Conservation (phyloP, 1,140 invertebrate genomes). For the Diploscapter pachys region DNA sequence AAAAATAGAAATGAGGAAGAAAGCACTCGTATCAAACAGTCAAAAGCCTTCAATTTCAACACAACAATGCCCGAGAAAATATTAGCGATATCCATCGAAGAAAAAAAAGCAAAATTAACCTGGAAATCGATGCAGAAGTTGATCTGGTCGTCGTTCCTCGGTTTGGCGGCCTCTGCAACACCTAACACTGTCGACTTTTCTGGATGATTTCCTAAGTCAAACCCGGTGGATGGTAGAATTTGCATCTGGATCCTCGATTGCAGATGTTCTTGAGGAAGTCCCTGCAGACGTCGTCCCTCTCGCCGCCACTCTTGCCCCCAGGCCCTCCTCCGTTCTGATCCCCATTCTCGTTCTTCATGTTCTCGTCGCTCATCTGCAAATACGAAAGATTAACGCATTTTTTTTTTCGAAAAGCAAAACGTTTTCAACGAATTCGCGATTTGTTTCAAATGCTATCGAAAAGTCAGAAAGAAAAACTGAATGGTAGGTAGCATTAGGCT, state of each 20-base stretch:
- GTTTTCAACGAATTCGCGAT: no score
- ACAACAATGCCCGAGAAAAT: background rate
- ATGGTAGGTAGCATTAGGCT: no score
- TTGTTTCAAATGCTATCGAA: no score
- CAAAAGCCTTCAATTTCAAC: constrained; percentile 3
- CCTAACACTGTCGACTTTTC: no score
- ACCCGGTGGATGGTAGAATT: constrained; percentile 69
- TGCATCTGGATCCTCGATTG: constrained; percentile 74
- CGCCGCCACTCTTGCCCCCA: background rate
- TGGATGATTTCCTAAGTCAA: no score
- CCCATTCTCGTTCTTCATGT: no score
- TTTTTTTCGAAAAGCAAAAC: no score
- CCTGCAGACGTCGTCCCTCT: constrained; percentile 61
- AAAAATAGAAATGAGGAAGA: background rate
- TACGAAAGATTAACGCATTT: no score
- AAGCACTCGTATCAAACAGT: constrained; percentile 22
- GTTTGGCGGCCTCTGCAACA: constrained; percentile 26
- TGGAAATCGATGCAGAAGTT: constrained; percentile 52
- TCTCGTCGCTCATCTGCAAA: no score
- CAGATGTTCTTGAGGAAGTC: constrained; percentile 70
- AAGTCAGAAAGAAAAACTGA: no score
- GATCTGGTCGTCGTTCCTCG: constrained; percentile 40
- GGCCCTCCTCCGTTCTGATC: no score
- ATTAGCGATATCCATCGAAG: background rate
- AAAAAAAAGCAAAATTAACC: constrained; percentile 33